Evolutionary conservation across 1,140 invertebrate species (phyloP).

Genomic region (Cherax quadricarinatus): DNA sequence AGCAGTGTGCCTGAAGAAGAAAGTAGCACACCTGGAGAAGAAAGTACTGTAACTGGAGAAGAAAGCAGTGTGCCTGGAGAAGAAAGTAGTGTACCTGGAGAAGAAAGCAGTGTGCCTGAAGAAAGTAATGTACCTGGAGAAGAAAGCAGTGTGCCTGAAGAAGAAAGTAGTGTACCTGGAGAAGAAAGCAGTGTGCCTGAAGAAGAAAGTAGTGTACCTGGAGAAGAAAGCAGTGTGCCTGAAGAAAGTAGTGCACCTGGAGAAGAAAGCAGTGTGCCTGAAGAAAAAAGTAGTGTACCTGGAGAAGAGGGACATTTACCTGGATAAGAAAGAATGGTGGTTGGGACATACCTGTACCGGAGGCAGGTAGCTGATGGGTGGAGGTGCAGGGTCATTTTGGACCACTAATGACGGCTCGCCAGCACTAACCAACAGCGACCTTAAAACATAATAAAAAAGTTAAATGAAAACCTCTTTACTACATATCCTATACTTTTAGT

Average conservation of each 20-base stretch:
- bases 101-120: too few relatives aligned
- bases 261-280: background rate
- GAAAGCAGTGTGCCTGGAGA: too few relatives aligned
- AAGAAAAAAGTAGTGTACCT: background rate
- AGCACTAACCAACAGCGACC: background rate
- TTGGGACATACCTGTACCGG: slow-evolving; percentile 20
- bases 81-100: too few relatives aligned
- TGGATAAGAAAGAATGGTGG: background rate
- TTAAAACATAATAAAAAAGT: background rate
- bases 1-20: too few relatives aligned
- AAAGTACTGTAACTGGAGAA: too few relatives aligned
- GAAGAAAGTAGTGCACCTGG: background rate
- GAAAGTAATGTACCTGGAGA: too few relatives aligned
- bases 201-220: too few relatives aligned
- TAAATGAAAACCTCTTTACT: background rate
- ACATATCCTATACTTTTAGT: background rate
- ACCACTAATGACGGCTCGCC: background rate
- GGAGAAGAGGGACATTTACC: background rate
- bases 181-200: too few relatives aligned
- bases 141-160: too few relatives aligned
- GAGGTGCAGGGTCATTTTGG: background rate
- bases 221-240: too few relatives aligned
- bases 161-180: too few relatives aligned
- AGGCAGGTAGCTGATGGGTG: slow-evolving; percentile 21
- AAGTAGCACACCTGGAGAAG: too few relatives aligned